Evolutionary conservation across 2,797 vertebrate species (phyloP).

Genomic region (Typhlichthys subterraneus): DNA sequence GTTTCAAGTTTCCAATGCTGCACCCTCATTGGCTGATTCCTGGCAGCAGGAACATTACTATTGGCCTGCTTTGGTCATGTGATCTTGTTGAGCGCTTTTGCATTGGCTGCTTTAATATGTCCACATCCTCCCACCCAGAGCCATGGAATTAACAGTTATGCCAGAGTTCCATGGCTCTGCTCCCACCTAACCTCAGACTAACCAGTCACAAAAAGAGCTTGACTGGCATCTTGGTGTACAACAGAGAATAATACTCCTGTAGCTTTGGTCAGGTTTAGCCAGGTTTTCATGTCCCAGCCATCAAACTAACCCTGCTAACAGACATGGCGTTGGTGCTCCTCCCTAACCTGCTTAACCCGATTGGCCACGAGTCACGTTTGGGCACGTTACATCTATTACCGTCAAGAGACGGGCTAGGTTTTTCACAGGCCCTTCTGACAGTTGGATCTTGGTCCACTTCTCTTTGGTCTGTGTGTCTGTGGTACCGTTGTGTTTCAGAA

Average conservation of each 20-base stretch:
- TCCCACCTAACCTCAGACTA: constrained; percentile 35
- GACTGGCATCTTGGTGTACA: constrained; percentile 14
- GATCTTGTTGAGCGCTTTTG: constrained; percentile 46
- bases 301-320: constrained; percentile 44
- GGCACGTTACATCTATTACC: too few species aligned
- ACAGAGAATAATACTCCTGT: too few species aligned
- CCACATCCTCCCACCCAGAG: background rate
- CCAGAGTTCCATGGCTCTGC: background rate
- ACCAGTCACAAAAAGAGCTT: constrained; percentile 43
- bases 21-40: constrained; percentile 86
- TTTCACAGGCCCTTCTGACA: constrained; percentile 30
- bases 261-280: background rate
- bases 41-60: constrained; percentile 78
- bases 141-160: too few species aligned
- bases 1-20: constrained; percentile 87
- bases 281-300: background rate
- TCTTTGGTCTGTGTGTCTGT: constrained; percentile 69
- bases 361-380: constrained; percentile 17
- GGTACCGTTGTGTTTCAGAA: constrained; percentile 89
- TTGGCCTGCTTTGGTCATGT: constrained; percentile 70
- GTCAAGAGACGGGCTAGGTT: background rate
- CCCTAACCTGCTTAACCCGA: constrained; percentile 10
- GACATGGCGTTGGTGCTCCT: constrained; percentile 27
- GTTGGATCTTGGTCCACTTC: constrained; percentile 58
- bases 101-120: constrained; percentile 38